Conservation (phyloP, 1,140 invertebrate genomes). For the Varroa destructor region DNA sequence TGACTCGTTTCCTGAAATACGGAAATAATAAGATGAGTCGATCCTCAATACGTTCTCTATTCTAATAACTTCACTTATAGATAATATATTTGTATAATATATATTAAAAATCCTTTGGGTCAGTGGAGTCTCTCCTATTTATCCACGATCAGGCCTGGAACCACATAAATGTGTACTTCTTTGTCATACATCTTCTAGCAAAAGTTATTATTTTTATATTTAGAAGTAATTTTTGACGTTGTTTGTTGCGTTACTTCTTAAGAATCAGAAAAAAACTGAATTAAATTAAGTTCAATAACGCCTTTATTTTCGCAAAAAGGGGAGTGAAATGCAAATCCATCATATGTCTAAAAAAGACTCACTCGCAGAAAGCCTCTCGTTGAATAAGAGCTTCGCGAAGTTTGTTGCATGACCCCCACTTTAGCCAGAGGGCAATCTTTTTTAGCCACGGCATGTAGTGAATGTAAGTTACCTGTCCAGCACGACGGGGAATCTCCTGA, state of each 20-base stretch:
- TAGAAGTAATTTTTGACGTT: too few species aligned
- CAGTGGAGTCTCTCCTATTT: slow-evolving; percentile 29
- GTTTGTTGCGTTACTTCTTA: too few species aligned
- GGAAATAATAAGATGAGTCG: slow-evolving; percentile 44
- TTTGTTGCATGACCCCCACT: slow-evolving; percentile 25
- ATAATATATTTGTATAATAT: neutral
- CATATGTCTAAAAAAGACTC: neutral
- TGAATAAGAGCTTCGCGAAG: slow-evolving; percentile 18
- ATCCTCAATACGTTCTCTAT: slow-evolving; percentile 53
- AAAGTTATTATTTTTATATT: too few species aligned
- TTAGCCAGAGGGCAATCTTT: slow-evolving; percentile 17
- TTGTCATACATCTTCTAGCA: too few species aligned
- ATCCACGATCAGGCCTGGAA: neutral
- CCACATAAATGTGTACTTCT: too few species aligned
- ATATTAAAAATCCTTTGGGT: slow-evolving; percentile 24
- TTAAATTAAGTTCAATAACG: too few species aligned
- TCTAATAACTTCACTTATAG: neutral
- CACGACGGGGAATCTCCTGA: slow-evolving; percentile 15
- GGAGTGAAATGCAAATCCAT: too few species aligned
- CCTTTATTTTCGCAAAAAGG: too few species aligned
- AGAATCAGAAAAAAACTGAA: too few species aligned
- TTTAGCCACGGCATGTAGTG: slow-evolving; percentile 26
- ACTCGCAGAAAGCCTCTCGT: slow-evolving; percentile 20
- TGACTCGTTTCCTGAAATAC: slow-evolving; percentile 47
- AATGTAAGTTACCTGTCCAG: slow-evolving; percentile 1